Conservation (phyloP, 1,140 invertebrate genomes). For the Drosophila burlai region DNA sequence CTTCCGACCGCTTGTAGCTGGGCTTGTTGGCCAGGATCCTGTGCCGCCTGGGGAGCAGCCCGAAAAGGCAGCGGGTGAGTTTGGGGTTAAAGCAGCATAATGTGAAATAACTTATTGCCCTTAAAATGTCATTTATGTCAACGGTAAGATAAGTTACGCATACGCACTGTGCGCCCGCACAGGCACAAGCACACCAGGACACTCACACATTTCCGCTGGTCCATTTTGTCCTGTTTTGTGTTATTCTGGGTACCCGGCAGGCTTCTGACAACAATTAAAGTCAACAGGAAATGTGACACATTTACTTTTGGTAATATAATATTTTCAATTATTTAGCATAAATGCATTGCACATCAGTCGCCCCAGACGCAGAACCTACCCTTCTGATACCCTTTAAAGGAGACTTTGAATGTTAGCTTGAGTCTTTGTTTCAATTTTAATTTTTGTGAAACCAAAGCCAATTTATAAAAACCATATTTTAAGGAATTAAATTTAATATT, state of each 20-base stretch:
- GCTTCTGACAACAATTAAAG: slow-evolving; percentile 78
- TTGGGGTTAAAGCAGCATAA: slow-evolving; percentile 64
- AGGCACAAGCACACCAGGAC: not conserved
- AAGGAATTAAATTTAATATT: no score
- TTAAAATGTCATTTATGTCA: slow-evolving; percentile 84
- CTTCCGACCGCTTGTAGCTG: slow-evolving; percentile 71
- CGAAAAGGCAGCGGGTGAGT: slow-evolving; percentile 20
- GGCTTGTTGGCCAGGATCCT: slow-evolving; percentile 49
- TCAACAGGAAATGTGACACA: slow-evolving; percentile 82
- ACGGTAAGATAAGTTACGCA: slow-evolving; percentile 83
- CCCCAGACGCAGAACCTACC: not conserved
- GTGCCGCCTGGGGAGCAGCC: slow-evolving; percentile 7
- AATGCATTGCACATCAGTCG: slow-evolving; percentile 46
- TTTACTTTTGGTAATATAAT: slow-evolving; percentile 77
- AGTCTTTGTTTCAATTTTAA: no score
- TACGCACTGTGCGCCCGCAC: slow-evolving; percentile 52
- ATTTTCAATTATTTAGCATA: slow-evolving; percentile 81
- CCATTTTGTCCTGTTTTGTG: slow-evolving; percentile 1
- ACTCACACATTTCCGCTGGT: not conserved
- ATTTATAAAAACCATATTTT: not conserved
- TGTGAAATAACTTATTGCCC: slow-evolving; percentile 83
- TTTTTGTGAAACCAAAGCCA: no score
- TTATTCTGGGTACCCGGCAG: slow-evolving; percentile 49
- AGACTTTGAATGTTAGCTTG: not conserved
- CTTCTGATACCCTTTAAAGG: not conserved